A percentile compares a stretch with the other conserved stretches of the same genome.
These are phyloP conservation scores for Camponotus floridanus DNA, from an alignment of 1,140 invertebrate genomes.

Conservation along the genomic window DNA sequence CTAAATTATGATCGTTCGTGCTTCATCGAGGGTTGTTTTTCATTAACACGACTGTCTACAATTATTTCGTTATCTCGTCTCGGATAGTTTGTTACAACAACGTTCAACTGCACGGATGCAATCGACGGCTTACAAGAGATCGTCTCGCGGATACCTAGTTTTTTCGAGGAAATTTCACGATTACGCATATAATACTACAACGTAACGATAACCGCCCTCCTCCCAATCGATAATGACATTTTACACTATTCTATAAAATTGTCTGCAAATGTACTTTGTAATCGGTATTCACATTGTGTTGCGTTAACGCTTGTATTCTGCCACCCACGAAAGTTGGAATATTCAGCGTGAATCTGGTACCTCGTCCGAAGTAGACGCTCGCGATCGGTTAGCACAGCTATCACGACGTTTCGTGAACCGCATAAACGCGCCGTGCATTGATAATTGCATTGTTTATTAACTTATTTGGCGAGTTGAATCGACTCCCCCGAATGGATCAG, in stretches of 20 bases:
- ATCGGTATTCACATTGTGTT: constrained; percentile 80
- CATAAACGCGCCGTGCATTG: not conserved
- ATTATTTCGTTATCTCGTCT: constrained; percentile 19
- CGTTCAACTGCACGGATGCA: not conserved
- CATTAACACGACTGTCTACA: not conserved
- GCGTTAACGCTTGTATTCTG: constrained; percentile 49
- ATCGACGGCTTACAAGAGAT: not conserved
- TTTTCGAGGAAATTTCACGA: not conserved
- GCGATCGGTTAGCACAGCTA: constrained; percentile 32
- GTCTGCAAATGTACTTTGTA: constrained; percentile 61
- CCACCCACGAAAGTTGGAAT: constrained; percentile 43
- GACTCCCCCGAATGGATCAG: constrained; percentile 9
- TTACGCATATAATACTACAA: constrained; percentile 8
- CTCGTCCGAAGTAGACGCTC: not conserved
- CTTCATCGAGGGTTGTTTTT: not conserved
- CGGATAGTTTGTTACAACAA: not conserved
- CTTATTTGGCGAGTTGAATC: constrained; percentile 52
- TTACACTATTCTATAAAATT: constrained; percentile 55
- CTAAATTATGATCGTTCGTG: not conserved
- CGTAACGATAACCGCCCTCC: constrained; percentile 87
- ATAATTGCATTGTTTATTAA: constrained; percentile 57
- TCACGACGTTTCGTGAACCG: constrained; percentile 35
- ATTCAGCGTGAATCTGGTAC: not conserved
- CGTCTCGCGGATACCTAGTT: not conserved
- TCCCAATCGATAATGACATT: constrained; percentile 83